phyloP scores from a whole-genome alignment of 2,888 invertebrate genomes.

The Athalia rosae region DNA sequence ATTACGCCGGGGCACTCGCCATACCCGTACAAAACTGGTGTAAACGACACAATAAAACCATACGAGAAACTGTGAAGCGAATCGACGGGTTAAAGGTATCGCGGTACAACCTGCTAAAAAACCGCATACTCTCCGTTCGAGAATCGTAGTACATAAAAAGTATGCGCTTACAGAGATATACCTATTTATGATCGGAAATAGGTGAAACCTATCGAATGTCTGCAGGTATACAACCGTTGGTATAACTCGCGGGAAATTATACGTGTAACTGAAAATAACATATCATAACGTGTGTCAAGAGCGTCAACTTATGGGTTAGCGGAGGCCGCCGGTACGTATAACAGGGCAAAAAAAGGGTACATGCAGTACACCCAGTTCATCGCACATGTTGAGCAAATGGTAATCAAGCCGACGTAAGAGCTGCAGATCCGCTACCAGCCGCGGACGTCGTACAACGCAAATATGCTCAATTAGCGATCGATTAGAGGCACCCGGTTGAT shows the following conservation, averaged over 20 bases:
- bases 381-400: not conserved
- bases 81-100: constrained; percentile 32
- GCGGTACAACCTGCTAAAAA: not conserved
- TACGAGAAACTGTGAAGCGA: not conserved
- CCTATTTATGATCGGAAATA: constrained; percentile 27
- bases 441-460: not conserved
- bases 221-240: not conserved
- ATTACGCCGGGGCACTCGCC: constrained; percentile 23
- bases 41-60: not conserved
- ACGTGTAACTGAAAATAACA: not conserved
- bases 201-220: not conserved
- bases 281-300: not conserved
- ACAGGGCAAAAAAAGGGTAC: not conserved
- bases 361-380: not conserved
- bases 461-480: not conserved
- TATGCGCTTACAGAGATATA: not conserved
- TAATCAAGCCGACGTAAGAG: not conserved
- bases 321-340: no score
- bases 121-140: not conserved
- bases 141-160: not conserved
- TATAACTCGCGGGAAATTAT: not conserved
- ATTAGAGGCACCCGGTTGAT: not conserved
- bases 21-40: not conserved
- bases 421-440: no score
- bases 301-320: not conserved